Base-by-base conservation (phyloP, 2,113 vertebrate species). In the Centropus bengalensis region DNA sequence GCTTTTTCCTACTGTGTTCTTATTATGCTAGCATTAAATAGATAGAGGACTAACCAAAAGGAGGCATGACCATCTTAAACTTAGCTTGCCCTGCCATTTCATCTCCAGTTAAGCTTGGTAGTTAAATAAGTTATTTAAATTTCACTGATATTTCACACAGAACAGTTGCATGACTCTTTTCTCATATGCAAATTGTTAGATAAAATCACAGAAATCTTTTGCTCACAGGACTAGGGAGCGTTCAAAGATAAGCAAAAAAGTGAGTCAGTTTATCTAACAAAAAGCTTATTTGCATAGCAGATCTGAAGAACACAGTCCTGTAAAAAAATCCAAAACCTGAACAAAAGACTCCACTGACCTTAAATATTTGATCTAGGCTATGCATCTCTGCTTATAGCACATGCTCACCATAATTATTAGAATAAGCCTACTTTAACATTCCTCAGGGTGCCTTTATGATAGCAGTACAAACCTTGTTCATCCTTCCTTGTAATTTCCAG, bases 401-500 rank as follows among this genome's bases (percentile, higher is more conserved):
- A 38, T 0, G 3, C 23, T 71, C 24, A 66, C 38, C 60, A 33
- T 60, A 85, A 85, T 86, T 88, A 83, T 42, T 74, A 86, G 68
- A 92, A 81, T 69, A 84, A 91, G 66, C n/a, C 19, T 60, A 9
- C 40, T 82, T 95, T 90, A 79, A 74, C 44, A 51, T 81, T 83
- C 58, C 80, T 84, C 8, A 2, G 56, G 64, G 83, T 84, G 75
- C 38, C 62, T 96, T 93, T 95, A 49, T 77, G 38, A 42, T 63
- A 70, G 64, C 40, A 88, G 54, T 44, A 96, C 40, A 89, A 94
- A 90, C 58, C 40, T 69, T 74, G 33, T 40, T 95, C 91, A 62
- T 24, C 8, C 52, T 82, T 69, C 85, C 59, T 80, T 75, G 60
- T 71, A 91, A 92, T 96, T 96, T 94, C 83, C 78, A 95, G 69